A percentile compares a stretch with the other conserved stretches of the same genome.
These are phyloP conservation scores for Mus pahari DNA, from an alignment of 2,113 vertebrate genomes.

Conservation along the genomic window DNA sequence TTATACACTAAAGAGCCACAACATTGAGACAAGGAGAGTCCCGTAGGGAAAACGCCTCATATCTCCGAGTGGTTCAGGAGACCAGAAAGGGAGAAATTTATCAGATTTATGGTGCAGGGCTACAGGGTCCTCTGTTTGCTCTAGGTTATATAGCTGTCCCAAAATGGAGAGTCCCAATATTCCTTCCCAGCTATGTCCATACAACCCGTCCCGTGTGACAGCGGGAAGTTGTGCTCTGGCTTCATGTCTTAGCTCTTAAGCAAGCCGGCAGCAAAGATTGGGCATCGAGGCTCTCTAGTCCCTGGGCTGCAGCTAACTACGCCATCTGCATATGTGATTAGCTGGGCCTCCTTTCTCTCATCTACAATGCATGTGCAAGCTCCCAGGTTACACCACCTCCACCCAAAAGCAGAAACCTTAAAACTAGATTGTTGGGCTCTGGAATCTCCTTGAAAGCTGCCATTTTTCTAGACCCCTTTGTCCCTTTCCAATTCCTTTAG, in stretches of 20 bases:
- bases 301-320: neutral
- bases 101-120: neutral
- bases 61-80: neutral
- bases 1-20: conserved; percentile 56
- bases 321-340: neutral
- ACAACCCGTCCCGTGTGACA: rapidly evolving
- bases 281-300: neutral
- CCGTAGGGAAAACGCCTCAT: neutral
- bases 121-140: neutral
- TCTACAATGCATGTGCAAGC: rapidly evolving
- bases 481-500: neutral
- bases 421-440: neutral
- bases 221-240: neutral
- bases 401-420: neutral
- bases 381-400: neutral
- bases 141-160: neutral
- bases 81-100: rapidly evolving
- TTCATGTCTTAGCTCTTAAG: neutral
- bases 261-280: rapidly evolving
- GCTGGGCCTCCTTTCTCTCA: neutral
- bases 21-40: conserved; percentile 67
- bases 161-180: neutral
- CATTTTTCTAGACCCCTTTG: neutral
- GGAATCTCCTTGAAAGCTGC: neutral
- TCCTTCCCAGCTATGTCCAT: neutral